Conservation (phyloP, 2,888 invertebrate species). For the Rotaria sp. region DNA sequence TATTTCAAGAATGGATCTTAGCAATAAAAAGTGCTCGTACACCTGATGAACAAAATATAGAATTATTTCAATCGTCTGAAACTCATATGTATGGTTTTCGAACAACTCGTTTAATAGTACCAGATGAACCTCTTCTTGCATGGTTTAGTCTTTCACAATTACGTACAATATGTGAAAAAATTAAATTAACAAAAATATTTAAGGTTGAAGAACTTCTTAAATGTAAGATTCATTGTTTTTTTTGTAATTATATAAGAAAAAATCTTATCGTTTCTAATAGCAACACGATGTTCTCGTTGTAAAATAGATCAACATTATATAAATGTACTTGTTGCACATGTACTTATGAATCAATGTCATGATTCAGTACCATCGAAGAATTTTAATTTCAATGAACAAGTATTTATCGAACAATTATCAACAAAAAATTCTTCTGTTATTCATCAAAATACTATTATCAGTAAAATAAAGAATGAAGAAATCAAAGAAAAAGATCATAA, state of each 20-base stretch:
- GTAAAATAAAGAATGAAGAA: background rate
- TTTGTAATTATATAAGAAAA: too few relatives aligned
- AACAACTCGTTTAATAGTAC: constrained; percentile 21
- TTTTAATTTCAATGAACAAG: background rate
- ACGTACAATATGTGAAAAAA: constrained; percentile 14
- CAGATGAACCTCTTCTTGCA: constrained; percentile 33
- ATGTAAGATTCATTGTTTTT: background rate
- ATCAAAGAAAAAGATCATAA: background rate
- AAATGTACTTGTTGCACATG: constrained; percentile 3
- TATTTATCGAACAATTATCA: background rate
- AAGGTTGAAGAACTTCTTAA: constrained; percentile 28
- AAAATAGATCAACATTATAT: background rate
- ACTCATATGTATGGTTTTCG: constrained; percentile 31
- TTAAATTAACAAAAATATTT: constrained; percentile 14
- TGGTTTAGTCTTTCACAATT: constrained; percentile 36
- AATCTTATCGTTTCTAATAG: background rate
- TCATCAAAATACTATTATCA: background rate
- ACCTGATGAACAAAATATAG: constrained; percentile 35
- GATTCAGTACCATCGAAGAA: background rate
- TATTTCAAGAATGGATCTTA: constrained; percentile 39
- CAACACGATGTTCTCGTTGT: constrained; percentile 13
- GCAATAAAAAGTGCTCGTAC: constrained; percentile 32
- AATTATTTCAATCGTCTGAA: constrained; percentile 30
- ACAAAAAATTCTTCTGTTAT: background rate
- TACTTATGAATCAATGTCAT: constrained; percentile 11